phyloP scores from a whole-genome alignment of 2,797 vertebrate species.

The Caiman crocodilus region DNA sequence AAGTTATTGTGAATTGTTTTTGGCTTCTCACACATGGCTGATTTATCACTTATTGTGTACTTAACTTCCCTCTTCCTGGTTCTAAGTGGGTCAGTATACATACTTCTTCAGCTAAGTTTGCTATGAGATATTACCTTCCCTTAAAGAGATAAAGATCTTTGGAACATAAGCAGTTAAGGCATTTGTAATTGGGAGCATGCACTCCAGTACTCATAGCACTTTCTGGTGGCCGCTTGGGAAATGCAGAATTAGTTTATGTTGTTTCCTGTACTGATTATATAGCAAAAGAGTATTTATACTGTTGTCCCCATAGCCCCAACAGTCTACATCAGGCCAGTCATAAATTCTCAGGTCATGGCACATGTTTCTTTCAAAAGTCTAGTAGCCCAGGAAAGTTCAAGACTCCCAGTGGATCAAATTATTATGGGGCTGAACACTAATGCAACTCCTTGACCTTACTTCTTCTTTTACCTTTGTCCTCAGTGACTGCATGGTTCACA shows the following conservation, averaged over 20 bases:
- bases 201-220: not conserved
- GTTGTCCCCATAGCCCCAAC: not conserved
- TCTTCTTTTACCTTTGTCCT: not conserved
- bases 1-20: slow-evolving; percentile 20
- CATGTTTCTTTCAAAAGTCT: slow-evolving; percentile 10
- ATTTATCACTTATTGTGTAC: not conserved
- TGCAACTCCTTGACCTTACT: slow-evolving; percentile 5
- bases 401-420: not conserved
- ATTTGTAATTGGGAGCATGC: slow-evolving; percentile 50
- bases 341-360: not conserved
- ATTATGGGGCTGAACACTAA: slow-evolving; percentile 12
- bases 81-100: slow-evolving; percentile 13
- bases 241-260: slow-evolving; percentile 28
- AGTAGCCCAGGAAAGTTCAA: slow-evolving; percentile 3
- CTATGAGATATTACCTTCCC: slow-evolving; percentile 30
- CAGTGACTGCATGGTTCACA: not conserved
- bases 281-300: not conserved
- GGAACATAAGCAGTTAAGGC: slow-evolving; percentile 48
- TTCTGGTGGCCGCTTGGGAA: slow-evolving; percentile 15
- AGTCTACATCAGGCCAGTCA: not conserved
- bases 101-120: not conserved
- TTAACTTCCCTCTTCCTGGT: not conserved
- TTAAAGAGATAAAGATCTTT: slow-evolving; percentile 18
- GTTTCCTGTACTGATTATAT: not conserved
- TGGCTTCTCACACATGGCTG: not conserved